These are phyloP conservation scores for Neoseiulus cucumeris DNA, from an alignment of 1,140 invertebrate species.

Conservation along the genomic window DNA sequence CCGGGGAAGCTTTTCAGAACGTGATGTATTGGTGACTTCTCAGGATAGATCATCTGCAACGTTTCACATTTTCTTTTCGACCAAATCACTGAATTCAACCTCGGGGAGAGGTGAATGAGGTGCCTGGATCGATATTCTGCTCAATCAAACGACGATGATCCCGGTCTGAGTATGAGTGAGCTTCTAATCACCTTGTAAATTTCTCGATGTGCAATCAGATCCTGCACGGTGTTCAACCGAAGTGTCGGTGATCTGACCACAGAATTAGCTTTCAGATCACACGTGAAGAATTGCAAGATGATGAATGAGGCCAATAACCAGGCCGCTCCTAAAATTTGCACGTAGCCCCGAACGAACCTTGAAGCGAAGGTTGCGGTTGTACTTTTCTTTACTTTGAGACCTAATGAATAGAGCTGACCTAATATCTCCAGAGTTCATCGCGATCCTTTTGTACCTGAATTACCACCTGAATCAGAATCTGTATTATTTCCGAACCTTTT, in stretches of 20 bases:
- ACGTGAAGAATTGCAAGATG: background rate
- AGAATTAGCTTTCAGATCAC: background rate
- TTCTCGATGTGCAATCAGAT: background rate
- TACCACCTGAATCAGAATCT: too few species aligned
- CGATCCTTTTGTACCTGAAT: too few species aligned
- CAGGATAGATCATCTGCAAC: background rate
- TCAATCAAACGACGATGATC: too few species aligned
- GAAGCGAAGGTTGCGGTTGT: too few species aligned
- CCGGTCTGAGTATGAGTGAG: too few species aligned
- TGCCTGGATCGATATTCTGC: too few species aligned
- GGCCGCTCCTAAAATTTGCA: background rate
- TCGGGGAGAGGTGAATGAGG: too few species aligned
- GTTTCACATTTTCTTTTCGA: too few species aligned
- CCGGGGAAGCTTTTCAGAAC: background rate
- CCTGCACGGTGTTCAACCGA: background rate
- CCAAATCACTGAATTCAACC: too few species aligned
- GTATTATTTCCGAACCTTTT: background rate
- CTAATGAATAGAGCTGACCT: too few species aligned
- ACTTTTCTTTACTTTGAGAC: too few species aligned
- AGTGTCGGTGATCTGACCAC: background rate
- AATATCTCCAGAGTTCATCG: too few species aligned
- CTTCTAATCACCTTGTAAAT: background rate
- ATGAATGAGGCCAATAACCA: background rate
- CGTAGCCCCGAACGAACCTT: background rate
- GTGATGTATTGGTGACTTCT: background rate